Evolutionary conservation across 2,888 invertebrate genomes (phyloP).

Genomic region (Drosophila fungiperda): DNA sequence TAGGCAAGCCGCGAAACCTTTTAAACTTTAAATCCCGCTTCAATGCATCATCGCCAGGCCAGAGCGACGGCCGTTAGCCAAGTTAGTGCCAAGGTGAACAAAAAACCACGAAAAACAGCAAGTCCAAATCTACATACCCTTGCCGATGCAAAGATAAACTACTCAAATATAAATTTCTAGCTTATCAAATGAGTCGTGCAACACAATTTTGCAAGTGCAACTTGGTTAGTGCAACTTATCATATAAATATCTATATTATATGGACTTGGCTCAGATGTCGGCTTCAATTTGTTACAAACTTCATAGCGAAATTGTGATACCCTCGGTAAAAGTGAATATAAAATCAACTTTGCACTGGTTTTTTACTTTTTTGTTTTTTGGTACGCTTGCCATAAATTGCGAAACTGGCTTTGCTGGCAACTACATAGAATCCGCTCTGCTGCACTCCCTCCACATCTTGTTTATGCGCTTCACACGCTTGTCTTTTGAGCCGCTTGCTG

Average conservation of each 20-base stretch:
- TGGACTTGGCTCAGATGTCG: too few relatives aligned
- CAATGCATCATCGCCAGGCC: conserved; percentile 73
- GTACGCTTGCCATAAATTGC: conserved; percentile 69
- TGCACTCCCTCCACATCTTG: conserved; percentile 50
- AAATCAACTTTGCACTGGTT: conserved; percentile 58
- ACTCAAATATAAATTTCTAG: not conserved
- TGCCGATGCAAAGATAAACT: not conserved
- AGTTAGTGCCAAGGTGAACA: conserved; percentile 57
- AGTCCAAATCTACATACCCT: not conserved
- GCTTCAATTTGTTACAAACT: not conserved
- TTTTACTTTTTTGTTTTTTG: conserved; percentile 4
- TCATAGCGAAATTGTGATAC: not conserved
- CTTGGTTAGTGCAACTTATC: not conserved
- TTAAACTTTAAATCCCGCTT: conserved; percentile 78
- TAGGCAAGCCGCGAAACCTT: conserved; percentile 72
- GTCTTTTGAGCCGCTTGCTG: conserved; percentile 50
- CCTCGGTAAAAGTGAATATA: not conserved
- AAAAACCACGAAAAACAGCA: conserved; percentile 6
- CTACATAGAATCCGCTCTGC: conserved; percentile 42
- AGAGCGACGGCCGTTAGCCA: conserved; percentile 40
- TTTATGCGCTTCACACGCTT: conserved; percentile 76
- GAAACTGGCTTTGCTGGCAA: conserved; percentile 68
- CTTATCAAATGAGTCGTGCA: not conserved
- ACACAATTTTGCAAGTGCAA: not conserved
- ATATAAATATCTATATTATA: not conserved